phyloP scores from a whole-genome alignment of 2,797 vertebrate genomes.

The Morelia viridis region DNA sequence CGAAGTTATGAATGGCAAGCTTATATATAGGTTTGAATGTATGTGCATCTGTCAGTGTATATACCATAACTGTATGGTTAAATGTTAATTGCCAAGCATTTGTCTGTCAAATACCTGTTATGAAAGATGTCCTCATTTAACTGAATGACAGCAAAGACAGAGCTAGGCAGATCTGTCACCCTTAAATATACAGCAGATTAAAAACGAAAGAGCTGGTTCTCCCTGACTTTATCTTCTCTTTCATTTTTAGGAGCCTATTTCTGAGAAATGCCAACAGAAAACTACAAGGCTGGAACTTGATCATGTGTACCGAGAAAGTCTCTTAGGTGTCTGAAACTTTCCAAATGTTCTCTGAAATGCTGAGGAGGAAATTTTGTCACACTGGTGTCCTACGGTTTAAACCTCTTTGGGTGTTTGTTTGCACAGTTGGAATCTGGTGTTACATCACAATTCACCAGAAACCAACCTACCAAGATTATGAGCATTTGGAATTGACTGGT shows the following conservation, averaged over 20 bases:
- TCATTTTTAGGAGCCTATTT: conserved; percentile 19
- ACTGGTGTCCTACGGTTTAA: conserved; percentile 62
- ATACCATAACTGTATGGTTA: background rate
- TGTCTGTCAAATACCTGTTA: background rate
- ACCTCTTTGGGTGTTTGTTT: conserved; percentile 61
- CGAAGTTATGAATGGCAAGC: background rate
- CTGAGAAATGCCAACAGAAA: conserved; percentile 27
- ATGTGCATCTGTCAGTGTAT: background rate
- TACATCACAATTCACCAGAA: conserved; percentile 75
- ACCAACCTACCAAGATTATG: conserved; percentile 55
- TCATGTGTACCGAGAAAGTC: conserved; percentile 16
- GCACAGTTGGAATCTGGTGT: conserved; percentile 62
- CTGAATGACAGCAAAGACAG: background rate
- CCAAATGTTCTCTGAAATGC: conserved; percentile 65
- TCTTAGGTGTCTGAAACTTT: conserved; percentile 33
- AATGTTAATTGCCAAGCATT: background rate
- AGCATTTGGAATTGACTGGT: conserved; percentile 71
- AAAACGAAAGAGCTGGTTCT: background rate
- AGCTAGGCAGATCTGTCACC: background rate
- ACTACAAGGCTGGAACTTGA: conserved; percentile 32
- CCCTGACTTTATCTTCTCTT: conserved; percentile 44
- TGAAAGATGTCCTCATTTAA: background rate
- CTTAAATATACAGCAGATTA: background rate
- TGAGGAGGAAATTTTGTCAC: conserved; percentile 73
- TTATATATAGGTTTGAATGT: background rate